Conservation (phyloP, 2,888 invertebrate genomes). For the Petrolisthes manimaculis region DNA sequence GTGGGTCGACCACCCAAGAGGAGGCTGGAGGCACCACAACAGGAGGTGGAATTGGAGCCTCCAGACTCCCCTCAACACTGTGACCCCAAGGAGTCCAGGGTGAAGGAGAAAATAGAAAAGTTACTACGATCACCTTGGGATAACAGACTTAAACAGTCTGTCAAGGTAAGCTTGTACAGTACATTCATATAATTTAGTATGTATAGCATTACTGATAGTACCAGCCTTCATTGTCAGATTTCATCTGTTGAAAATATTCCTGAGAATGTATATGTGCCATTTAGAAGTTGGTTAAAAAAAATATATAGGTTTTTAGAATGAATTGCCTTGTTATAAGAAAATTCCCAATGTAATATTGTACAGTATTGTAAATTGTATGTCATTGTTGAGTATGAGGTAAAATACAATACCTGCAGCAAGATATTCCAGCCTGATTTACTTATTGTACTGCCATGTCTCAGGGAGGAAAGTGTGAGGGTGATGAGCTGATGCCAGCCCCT, state of each 20-base stretch:
- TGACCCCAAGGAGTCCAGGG: constrained; percentile 55
- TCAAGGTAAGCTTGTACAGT: constrained; percentile 29
- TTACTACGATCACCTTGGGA: constrained; percentile 65
- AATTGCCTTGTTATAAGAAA: no score
- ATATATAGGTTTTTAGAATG: no score
- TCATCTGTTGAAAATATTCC: no score
- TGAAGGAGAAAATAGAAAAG: constrained; percentile 65
- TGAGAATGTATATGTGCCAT: neutral
- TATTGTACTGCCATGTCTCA: neutral
- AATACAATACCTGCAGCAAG: no score
- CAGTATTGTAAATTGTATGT: no score
- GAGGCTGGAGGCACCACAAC: constrained; percentile 32
- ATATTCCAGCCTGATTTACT: no score
- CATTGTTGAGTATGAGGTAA: no score
- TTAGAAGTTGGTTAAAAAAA: neutral
- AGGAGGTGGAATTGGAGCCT: constrained; percentile 39
- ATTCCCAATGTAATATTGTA: no score
- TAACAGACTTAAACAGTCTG: constrained; percentile 54
- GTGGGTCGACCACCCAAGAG: constrained; percentile 61
- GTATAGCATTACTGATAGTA: neutral
- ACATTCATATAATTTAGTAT: neutral
- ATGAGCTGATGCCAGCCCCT: constrained; percentile 37
- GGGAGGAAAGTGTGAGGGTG: constrained; percentile 44
- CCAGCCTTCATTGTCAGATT: no score
- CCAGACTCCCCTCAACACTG: constrained; percentile 45